A percentile compares a stretch with the other conserved stretches of the same genome.
phyloP scores from a whole-genome alignment of 1,140 invertebrate species.

The Telenomus remus region DNA sequence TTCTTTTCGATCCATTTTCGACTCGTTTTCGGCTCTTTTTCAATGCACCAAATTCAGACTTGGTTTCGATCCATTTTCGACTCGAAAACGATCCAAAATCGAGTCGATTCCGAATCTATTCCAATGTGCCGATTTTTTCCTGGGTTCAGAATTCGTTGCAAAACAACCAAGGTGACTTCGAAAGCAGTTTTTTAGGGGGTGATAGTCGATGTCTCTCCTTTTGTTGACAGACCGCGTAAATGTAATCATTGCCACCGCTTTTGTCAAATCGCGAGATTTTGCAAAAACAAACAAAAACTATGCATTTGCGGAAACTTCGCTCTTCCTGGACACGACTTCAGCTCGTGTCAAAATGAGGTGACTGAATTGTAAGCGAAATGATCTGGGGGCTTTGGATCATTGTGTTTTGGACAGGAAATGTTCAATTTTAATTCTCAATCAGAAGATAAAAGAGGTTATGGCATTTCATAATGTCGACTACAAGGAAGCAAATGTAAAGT shows the following conservation, averaged over 20 bases:
- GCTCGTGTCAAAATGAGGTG: not conserved
- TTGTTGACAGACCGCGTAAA: not conserved
- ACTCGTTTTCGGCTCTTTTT: too few relatives aligned
- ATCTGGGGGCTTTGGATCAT: not conserved
- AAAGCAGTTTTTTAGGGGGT: not conserved
- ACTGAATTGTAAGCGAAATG: not conserved
- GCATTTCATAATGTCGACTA: not conserved
- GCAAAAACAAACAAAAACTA: not conserved
- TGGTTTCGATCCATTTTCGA: too few relatives aligned
- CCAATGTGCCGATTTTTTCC: too few relatives aligned
- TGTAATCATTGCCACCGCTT: slow-evolving; percentile 5
- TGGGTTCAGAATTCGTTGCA: not conserved
- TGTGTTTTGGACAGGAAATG: not conserved
- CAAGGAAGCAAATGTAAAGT: not conserved
- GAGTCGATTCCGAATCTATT: too few relatives aligned
- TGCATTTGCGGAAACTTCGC: not conserved
- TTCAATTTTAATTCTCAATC: not conserved
- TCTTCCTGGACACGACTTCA: not conserved
- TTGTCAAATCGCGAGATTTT: slow-evolving; percentile 3
- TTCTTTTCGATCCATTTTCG: too few relatives aligned
- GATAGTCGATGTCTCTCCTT: not conserved
- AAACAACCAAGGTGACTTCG: not conserved
- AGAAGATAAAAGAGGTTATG: not conserved
- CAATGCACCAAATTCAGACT: too few relatives aligned
- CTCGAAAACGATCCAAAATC: too few relatives aligned